Evolutionary conservation across 2,113 vertebrate species (phyloP).

Genomic region (Gracilinanus agilis): DNA sequence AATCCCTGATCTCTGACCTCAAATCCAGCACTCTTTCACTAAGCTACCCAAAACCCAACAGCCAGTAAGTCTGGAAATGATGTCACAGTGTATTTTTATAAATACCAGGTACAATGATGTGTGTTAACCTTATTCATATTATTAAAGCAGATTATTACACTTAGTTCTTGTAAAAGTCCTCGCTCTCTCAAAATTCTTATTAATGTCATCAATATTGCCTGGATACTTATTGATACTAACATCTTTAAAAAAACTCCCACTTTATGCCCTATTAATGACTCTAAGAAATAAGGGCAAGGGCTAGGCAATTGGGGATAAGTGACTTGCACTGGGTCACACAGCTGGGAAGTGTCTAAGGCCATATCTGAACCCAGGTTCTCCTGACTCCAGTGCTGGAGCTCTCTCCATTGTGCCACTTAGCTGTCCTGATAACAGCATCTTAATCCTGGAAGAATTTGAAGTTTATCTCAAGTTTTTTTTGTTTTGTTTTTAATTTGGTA

Average conservation of each 20-base stretch:
- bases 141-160: too few species aligned
- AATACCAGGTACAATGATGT: background rate
- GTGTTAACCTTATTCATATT: background rate
- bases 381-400: too few species aligned
- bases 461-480: background rate
- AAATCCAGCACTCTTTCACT: background rate
- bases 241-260: background rate
- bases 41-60: constrained; percentile 23
- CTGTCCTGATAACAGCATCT: background rate
- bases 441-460: background rate
- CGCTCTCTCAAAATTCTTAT: background rate
- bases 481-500: background rate
- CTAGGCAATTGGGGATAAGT: too few species aligned
- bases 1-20: background rate
- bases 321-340: too few species aligned
- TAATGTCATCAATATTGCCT: background rate
- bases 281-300: too few species aligned
- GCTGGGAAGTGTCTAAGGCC: too few species aligned
- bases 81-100: constrained; percentile 27
- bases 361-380: too few species aligned
- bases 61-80: constrained; percentile 7
- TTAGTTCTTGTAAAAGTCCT: background rate
- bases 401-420: too few species aligned
- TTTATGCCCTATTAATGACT: too few species aligned
- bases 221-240: background rate